Evolutionary conservation across 2,113 vertebrate species (phyloP), one percentile per base, ranked within the genome.

Genomic region (Myxocyprinus asiaticus): DNA sequence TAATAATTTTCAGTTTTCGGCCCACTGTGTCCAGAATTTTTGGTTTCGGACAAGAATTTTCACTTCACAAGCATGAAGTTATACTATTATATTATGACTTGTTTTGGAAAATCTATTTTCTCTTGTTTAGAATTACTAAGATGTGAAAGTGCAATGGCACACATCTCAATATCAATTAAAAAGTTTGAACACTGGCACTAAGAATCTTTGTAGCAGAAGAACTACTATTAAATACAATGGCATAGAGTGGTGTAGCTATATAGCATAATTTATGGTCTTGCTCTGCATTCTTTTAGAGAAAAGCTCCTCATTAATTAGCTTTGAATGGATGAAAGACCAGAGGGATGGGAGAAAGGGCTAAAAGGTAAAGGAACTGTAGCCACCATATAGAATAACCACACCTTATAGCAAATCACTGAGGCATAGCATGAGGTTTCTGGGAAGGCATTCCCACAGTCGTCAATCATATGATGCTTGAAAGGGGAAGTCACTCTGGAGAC

Each of bases 391-490:
- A 80, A 80, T 70, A 48, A 67, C 59, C 69, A 72, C 71, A 75
- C 56, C 67, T 80, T 64, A 80, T 47, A 80, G 67, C 44, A 77
- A 73, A 77, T 48, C 83, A 80, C 61, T 72, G 76, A 79, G 50
- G 77, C 71, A 62, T 67, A 61, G 33, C 64, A 65, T 68, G 56
- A 65, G 77, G 53, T 33, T 69, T 42, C 65, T 66, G 43, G 45
- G 15, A 76, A 76, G 71, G 71, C 69, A 77, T 79, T 82, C 67
- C 72, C 77, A 67, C 42, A 76, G 55, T 77, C 67, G 11, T 76
- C 59, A 66, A 76, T 80, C 77, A 77, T 12, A 68, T 42, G 68
- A 56, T 51, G 47, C 66, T 76, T 80, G 55, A 71, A 76, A 76
- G 58, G 22, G n/a, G 53, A 59, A 59, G 53, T 75, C 75, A 48